These are phyloP conservation scores for Pachypanchax playfairii DNA, from an alignment of 2,113 vertebrate genomes.

Conservation along the genomic window DNA sequence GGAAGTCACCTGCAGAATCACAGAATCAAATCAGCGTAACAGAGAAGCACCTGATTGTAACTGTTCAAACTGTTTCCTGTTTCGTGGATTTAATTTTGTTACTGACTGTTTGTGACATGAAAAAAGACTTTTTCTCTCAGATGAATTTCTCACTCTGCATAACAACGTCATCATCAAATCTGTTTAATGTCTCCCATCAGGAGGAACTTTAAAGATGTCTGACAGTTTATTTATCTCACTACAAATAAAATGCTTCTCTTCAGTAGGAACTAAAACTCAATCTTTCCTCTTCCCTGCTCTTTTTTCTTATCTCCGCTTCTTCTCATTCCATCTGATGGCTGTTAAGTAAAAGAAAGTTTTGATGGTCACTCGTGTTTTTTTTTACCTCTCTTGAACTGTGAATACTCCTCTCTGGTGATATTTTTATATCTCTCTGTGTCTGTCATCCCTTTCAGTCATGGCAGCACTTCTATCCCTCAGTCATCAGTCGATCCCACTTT, in stretches of 20 bases:
- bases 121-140: neutral
- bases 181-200: conserved; percentile 50
- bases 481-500: conserved; percentile 20
- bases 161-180: conserved; percentile 47
- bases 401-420: conserved; percentile 34
- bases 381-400: conserved; percentile 36
- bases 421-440: conserved; percentile 32
- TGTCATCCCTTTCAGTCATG: conserved; percentile 41
- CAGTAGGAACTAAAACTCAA: conserved; percentile 17
- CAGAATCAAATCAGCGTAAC: too few relatives aligned
- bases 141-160: conserved; percentile 10
- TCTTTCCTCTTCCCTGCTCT: neutral
- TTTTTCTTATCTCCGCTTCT: conserved; percentile 14
- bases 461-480: conserved; percentile 39
- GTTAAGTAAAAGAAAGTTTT: conserved; percentile 36
- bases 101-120: neutral
- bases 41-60: too few relatives aligned
- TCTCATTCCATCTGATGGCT: conserved; percentile 38
- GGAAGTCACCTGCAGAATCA: too few relatives aligned
- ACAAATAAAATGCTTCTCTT: conserved; percentile 24
- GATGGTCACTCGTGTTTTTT: conserved; percentile 23
- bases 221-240: conserved; percentile 33
- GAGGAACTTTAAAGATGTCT: conserved; percentile 47
- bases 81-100: neutral
- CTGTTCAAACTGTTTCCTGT: too few relatives aligned